A percentile compares a stretch with the other conserved stretches of the same genome.
Evolutionary conservation across 2,888 invertebrate species (phyloP).

Genomic region (Sinopyrophorus schimmeli): DNA sequence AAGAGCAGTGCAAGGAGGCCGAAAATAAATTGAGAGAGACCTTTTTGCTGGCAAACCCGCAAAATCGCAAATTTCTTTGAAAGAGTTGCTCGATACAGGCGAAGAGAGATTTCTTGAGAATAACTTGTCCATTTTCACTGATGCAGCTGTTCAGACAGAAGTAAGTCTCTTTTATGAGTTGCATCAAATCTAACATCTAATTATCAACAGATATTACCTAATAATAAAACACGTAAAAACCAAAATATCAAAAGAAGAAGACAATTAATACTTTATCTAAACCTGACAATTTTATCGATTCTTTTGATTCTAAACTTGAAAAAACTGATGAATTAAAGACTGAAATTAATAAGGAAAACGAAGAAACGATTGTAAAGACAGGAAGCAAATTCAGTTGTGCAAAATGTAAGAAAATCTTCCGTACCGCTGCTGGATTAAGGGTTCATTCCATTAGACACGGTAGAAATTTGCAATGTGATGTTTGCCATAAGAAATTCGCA

Average conservation of each 20-base stretch:
- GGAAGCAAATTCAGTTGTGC: slow-evolving; percentile 37
- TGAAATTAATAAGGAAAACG: no score
- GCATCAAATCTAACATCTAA: no score
- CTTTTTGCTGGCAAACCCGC: no score
- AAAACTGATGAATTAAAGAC: no score
- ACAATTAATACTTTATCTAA: no score
- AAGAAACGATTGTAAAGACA: no score
- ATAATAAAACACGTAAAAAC: no score
- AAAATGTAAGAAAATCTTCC: slow-evolving; percentile 45
- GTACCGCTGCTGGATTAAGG: slow-evolving; percentile 40
- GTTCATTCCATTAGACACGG: slow-evolving; percentile 47
- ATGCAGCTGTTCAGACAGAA: slow-evolving; percentile 7
- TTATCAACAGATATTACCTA: no score
- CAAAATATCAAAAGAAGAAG: no score
- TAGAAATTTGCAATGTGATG: slow-evolving; percentile 43
- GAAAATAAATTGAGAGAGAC: no score
- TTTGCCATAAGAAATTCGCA: slow-evolving; percentile 47
- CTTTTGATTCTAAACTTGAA: no score
- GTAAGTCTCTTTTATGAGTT: slow-evolving; percentile 1
- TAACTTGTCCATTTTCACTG: not conserved
- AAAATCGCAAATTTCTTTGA: slow-evolving; percentile 9
- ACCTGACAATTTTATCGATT: no score
- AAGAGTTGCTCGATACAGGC: slow-evolving; percentile 8
- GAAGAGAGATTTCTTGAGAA: not conserved
- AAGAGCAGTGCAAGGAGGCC: slow-evolving; percentile 45